Evolutionary conservation across 2,113 vertebrate genomes (phyloP).

Genomic region (Hiodon tergisus): DNA sequence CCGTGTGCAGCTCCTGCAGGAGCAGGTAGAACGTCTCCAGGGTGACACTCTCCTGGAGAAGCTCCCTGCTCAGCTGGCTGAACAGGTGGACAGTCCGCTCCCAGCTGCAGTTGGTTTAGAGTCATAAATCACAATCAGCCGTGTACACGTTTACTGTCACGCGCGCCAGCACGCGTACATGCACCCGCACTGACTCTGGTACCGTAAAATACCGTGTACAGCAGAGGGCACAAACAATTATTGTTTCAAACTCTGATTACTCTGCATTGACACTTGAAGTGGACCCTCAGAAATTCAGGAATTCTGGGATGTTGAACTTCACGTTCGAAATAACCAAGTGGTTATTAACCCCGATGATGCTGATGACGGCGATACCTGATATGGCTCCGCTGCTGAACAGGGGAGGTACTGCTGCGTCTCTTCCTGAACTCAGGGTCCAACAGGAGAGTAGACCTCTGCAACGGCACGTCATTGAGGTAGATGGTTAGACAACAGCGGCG

Average conservation of each 20-base stretch:
- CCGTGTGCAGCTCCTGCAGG: conserved; percentile 56
- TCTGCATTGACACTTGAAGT: too few species aligned
- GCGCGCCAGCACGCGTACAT: neutral
- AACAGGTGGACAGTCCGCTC: conserved; percentile 57
- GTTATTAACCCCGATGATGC: neutral
- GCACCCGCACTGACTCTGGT: neutral
- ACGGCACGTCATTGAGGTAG: neutral
- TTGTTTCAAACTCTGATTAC: too few species aligned
- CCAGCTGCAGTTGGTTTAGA: conserved; percentile 35
- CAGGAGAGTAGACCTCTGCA: conserved; percentile 57
- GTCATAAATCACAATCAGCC: neutral
- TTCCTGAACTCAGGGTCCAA: conserved; percentile 53
- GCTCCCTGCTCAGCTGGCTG: conserved; percentile 54
- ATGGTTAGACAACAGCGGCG: neutral
- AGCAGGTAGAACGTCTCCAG: conserved; percentile 55
- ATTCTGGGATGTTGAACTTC: too few species aligned
- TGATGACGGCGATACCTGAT: conserved; percentile 42
- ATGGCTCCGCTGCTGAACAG: conserved; percentile 21
- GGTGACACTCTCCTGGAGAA: conserved; percentile 49
- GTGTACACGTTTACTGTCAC: neutral
- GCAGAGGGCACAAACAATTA: too few species aligned
- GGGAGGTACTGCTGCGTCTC: conserved; percentile 26
- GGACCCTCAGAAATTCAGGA: neutral
- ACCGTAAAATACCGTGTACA: too few species aligned
- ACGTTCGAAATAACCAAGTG: too few species aligned